Conservation (phyloP, 2,797 vertebrate species). For the Scleropages formosus region DNA sequence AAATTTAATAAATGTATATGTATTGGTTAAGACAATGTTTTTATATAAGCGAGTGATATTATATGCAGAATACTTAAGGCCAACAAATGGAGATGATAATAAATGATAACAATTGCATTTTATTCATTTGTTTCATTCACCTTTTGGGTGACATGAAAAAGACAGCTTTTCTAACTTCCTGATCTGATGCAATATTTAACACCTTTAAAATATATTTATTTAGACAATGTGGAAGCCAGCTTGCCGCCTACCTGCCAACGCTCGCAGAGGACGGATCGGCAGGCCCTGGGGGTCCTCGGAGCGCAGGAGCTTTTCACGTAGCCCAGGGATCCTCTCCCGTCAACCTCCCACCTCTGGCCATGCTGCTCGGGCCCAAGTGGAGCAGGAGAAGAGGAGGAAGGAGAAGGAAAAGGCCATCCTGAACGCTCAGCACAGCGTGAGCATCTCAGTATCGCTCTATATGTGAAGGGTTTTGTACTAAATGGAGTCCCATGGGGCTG, state of each 20-base stretch:
- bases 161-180: too few relatives aligned
- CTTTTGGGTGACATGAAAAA: too few relatives aligned
- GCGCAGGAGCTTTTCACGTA: conserved; percentile 44
- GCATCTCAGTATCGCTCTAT: not conserved
- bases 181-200: not conserved
- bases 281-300: conserved; percentile 33
- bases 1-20: too few relatives aligned
- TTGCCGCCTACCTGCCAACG: conserved; percentile 33
- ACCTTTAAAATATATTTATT: not conserved
- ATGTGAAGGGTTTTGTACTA: not conserved
- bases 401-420: conserved; percentile 59
- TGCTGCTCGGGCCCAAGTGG: conserved; percentile 45
- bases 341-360: conserved; percentile 34
- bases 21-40: too few relatives aligned
- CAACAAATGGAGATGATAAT: too few relatives aligned
- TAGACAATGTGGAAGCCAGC: conserved; percentile 62
- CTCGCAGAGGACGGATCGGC: conserved; percentile 32
- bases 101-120: too few relatives aligned
- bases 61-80: too few relatives aligned
- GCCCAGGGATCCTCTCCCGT: conserved; percentile 7
- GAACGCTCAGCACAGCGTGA: conserved; percentile 47
- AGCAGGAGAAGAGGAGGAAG: conserved; percentile 61
- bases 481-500: not conserved
- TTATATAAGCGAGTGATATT: too few relatives aligned
- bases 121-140: too few relatives aligned